A percentile compares a stretch with the other conserved stretches of the same genome.
phyloP scores from a whole-genome alignment of 2,888 invertebrate genomes.

The Erynnis tages region DNA sequence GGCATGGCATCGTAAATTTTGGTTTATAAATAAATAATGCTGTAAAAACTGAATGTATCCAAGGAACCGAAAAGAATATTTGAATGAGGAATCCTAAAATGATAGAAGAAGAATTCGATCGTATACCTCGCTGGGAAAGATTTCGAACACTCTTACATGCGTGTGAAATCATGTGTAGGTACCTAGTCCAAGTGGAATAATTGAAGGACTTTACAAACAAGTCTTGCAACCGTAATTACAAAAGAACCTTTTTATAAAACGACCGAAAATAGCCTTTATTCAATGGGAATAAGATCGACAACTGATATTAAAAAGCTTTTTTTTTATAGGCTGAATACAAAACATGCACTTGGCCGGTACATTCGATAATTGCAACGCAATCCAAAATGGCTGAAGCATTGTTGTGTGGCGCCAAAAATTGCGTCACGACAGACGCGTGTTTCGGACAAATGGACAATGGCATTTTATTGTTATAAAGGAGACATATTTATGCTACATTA shows the following conservation, averaged over 20 bases:
- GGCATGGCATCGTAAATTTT: too few relatives aligned
- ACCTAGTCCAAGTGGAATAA: slow-evolving; percentile 22
- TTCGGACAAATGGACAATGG: slow-evolving; percentile 18
- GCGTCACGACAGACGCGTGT: slow-evolving; percentile 41
- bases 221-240: background rate
- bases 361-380: slow-evolving; percentile 35
- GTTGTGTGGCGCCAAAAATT: slow-evolving; percentile 51
- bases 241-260: too few relatives aligned
- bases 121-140: too few relatives aligned
- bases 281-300: background rate
- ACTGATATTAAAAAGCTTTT: too few relatives aligned
- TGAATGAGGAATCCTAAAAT: too few relatives aligned
- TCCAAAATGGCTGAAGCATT: slow-evolving; percentile 38
- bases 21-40: too few relatives aligned
- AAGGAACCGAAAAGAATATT: too few relatives aligned
- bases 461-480: slow-evolving; percentile 32
- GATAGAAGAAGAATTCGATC: too few relatives aligned
- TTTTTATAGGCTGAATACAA: slow-evolving; percentile 20
- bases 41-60: too few relatives aligned
- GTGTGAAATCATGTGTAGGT: slow-evolving; percentile 16
- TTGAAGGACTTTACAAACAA: slow-evolving; percentile 30
- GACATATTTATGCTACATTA: slow-evolving; percentile 24
- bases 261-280: too few relatives aligned
- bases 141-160: too few relatives aligned
- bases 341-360: slow-evolving; percentile 32